Percentiles rank a stretch among this genome's conserved stretches.
Evolutionary conservation across 1,140 invertebrate genomes (phyloP).

Genomic region (Ganaspis sp.): DNA sequence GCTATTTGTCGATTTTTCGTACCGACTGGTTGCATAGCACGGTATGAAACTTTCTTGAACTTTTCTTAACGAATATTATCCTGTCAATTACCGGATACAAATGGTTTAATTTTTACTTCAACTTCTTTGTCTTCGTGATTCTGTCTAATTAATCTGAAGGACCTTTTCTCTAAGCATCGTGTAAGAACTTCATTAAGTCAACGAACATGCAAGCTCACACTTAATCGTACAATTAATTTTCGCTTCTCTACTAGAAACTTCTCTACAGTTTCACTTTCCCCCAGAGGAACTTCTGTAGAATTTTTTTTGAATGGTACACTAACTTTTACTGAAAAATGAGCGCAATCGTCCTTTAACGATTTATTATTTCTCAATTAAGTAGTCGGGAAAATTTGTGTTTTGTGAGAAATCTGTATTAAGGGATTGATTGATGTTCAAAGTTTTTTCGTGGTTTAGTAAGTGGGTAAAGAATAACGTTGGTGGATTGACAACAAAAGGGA

Average conservation of each 20-base stretch:
- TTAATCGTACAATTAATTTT: conserved; percentile 46
- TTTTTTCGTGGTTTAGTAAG: too few relatives aligned
- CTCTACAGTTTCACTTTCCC: conserved; percentile 23
- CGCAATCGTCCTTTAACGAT: too few relatives aligned
- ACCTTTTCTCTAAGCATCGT: not conserved
- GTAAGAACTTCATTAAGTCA: conserved; percentile 39
- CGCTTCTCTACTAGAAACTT: not conserved
- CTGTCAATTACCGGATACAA: not conserved
- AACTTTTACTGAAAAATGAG: not conserved
- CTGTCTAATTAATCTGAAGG: conserved; percentile 7
- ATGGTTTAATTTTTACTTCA: not conserved
- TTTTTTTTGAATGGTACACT: not conserved
- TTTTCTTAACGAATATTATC: not conserved
- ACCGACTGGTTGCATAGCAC: not conserved
- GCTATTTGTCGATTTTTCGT: conserved; percentile 10
- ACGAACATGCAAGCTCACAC: conserved; percentile 5
- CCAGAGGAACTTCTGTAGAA: not conserved
- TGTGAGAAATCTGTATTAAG: too few relatives aligned
- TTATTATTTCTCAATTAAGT: too few relatives aligned
- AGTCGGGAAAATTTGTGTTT: too few relatives aligned
- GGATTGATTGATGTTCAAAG: too few relatives aligned
- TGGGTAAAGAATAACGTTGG: too few relatives aligned
- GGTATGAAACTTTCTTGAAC: not conserved
- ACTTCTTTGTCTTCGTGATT: conserved; percentile 1
- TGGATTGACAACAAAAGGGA: not conserved